phyloP scores from a whole-genome alignment of 2,113 vertebrate species.

The Petaurus breviceps region DNA sequence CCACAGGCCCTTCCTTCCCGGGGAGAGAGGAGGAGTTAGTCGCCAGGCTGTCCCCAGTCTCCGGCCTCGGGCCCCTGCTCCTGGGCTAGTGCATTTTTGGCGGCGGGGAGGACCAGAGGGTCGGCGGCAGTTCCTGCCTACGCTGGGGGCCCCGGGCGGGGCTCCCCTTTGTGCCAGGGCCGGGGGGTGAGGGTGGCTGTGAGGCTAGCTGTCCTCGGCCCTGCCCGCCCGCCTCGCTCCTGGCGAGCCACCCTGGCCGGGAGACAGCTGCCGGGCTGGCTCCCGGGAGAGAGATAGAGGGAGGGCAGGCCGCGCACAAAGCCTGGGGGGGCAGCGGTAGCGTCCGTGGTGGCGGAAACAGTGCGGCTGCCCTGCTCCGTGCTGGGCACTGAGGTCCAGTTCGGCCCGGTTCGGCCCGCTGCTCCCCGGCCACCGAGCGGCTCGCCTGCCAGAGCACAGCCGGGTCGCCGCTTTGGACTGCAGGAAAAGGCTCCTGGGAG shows the following conservation, averaged over 20 bases:
- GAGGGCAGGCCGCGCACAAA: conserved; percentile 68
- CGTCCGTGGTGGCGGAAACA: not conserved
- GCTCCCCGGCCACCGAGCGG: not conserved
- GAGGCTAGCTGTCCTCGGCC: not conserved
- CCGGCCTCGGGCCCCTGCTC: not conserved
- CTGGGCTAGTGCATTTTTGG: conserved; percentile 48
- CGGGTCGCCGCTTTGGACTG: not conserved
- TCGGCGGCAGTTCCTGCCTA: not conserved
- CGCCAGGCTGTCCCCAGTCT: not conserved
- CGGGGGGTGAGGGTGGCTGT: conserved; percentile 57
- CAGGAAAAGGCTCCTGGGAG: not conserved
- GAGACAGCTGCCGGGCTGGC: conserved; percentile 24
- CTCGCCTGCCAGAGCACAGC: not conserved
- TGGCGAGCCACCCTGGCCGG: not conserved
- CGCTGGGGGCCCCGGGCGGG: conserved; percentile 42
- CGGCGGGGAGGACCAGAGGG: conserved; percentile 15
- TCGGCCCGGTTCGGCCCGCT: not conserved
- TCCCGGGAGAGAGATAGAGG: conserved; percentile 16
- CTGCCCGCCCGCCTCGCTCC: not conserved
- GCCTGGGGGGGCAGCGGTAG: conserved; percentile 33
- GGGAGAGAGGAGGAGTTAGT: not conserved
- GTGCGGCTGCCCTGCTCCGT: not conserved
- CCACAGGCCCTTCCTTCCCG: not conserved
- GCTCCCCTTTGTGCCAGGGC: conserved; percentile 76
- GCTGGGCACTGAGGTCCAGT: not conserved